phyloP scores from a whole-genome alignment of 2,888 invertebrate genomes.

The Tromatobia lineatoria region DNA sequence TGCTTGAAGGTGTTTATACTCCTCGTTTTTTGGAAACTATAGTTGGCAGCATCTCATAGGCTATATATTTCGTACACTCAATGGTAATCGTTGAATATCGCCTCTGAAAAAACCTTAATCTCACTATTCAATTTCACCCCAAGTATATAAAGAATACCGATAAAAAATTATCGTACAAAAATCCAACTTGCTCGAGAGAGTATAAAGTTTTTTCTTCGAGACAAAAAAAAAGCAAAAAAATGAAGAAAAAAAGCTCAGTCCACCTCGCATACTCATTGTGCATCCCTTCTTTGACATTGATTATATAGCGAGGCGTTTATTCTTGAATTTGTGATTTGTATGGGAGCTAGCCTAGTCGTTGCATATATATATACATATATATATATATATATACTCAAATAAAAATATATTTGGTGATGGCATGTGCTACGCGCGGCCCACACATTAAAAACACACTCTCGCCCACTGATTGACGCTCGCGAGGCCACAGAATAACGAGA shows the following conservation, averaged over 20 bases:
- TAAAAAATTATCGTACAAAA: slow-evolving; percentile 5
- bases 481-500: slow-evolving; percentile 84
- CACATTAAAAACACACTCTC: slow-evolving; percentile 24
- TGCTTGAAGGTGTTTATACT: slow-evolving; percentile 74
- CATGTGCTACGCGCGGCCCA: slow-evolving; percentile 56
- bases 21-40: slow-evolving; percentile 20
- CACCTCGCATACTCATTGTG: slow-evolving; percentile 85
- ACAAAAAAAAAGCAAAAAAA: slow-evolving; percentile 25
- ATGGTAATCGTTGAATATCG: slow-evolving; percentile 53
- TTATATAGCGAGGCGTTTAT: slow-evolving; percentile 81
- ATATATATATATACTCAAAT: slow-evolving; percentile 48
- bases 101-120: slow-evolving; percentile 13
- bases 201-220: slow-evolving; percentile 44
- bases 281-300: slow-evolving; percentile 79
- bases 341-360: slow-evolving; percentile 72
- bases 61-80: slow-evolving; percentile 45
- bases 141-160: neutral
- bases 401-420: slow-evolving; percentile 63
- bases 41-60: slow-evolving; percentile 51
- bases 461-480: slow-evolving; percentile 43
- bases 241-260: slow-evolving; percentile 71
- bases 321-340: slow-evolving; percentile 75
- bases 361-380: slow-evolving; percentile 50
- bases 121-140: neutral
- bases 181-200: slow-evolving; percentile 15